Base-by-base conservation (phyloP, 2,113 vertebrate genomes). In the Gadus macrocephalus region DNA sequence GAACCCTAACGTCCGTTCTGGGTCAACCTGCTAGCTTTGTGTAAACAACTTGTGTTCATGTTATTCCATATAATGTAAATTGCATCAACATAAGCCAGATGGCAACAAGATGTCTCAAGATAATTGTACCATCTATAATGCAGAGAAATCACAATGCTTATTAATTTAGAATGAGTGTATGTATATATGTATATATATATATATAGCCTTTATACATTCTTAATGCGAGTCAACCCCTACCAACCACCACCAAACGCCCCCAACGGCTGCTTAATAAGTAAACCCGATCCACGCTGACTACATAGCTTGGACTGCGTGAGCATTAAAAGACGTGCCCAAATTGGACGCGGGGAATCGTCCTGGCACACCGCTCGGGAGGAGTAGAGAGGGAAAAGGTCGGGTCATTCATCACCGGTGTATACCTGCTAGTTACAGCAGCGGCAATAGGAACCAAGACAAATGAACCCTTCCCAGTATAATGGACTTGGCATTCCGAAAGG, bases 401-500 rank as follows among this genome's bases (percentile, higher is more conserved):
- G 77, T 72, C 74, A 86, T 89, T 87, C 74, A 86, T 90, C 87
- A 88, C 62, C 42, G 14, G 64, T 68, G 70, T 75, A 78, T 80
- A 87, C 83, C 83, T 89, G 88, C 77, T 85, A 86, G 83, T 89
- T 89, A 90, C 79, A 78, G 70, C 83, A 81, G 76, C 79, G 82
- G 83, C 86, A 78, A 55, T 76, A 64, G 78, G 79, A 86, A 68
- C 77, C 42, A 82, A 89, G 87, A 90, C 84, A 87, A 90, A 90
- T 87, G 85, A 90, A 89, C 78, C 81, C 78, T 82, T 88, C 82
- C 75, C 67, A 66, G 77, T 84, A 83, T 91, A 17, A 90, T 90
- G 71, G 83, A 83, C 82, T 89, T 88, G 87, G 84, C 83, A 87
- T 87, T 90, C 86, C 80, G 72, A 58, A 58, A 78, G 5, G 66